phyloP scores from a whole-genome alignment of 2,888 invertebrate genomes.

The Tupiocoris notatus region DNA sequence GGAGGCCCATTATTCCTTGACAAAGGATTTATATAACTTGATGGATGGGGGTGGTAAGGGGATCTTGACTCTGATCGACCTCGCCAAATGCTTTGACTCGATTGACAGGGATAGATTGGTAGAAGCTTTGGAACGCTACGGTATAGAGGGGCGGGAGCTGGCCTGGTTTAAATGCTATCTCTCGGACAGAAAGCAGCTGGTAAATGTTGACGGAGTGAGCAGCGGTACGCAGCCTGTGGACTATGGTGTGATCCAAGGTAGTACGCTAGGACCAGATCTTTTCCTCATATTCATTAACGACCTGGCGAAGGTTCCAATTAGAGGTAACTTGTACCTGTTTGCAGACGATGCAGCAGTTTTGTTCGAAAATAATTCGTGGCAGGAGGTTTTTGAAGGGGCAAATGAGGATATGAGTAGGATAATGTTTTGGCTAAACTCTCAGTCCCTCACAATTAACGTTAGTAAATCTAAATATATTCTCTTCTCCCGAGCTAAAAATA shows the following conservation, averaged over 20 bases:
- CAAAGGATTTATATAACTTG: constrained; percentile 13
- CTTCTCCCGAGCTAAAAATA: too few species aligned
- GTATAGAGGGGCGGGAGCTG: background rate
- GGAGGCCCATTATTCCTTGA: background rate
- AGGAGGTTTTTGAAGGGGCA: too few species aligned
- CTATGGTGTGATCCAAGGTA: too few species aligned
- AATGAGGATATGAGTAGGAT: too few species aligned
- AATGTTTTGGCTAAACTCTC: too few species aligned
- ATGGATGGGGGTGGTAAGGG: background rate
- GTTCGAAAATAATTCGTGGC: too few species aligned
- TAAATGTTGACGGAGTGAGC: too few species aligned
- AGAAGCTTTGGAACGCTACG: background rate
- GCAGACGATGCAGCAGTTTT: too few species aligned
- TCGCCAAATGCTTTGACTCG: too few species aligned
- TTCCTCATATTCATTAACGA: background rate
- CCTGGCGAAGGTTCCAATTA: background rate
- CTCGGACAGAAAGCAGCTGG: background rate
- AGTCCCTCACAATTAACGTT: too few species aligned
- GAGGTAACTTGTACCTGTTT: background rate
- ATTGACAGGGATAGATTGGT: background rate
- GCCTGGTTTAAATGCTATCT: background rate
- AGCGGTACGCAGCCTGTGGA: too few species aligned
- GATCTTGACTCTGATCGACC: background rate
- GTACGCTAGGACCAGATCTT: background rate
- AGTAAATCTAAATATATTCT: too few species aligned